A percentile compares a stretch with the other conserved stretches of the same genome.
Evolutionary conservation across 2,797 vertebrate genomes (phyloP).

Genomic region (Pseudomugil tenellus): DNA sequence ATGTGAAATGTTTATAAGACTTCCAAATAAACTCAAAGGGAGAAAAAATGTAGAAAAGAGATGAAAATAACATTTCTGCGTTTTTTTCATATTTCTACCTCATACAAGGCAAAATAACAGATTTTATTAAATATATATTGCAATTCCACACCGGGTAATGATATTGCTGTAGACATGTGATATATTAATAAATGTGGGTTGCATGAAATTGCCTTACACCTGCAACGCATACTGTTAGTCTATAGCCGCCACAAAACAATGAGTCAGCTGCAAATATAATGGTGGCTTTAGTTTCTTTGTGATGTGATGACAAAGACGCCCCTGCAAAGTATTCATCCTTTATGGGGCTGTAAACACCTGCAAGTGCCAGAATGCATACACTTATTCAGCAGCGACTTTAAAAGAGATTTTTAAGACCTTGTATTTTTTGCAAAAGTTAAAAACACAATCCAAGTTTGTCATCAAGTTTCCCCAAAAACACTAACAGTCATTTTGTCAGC

Average conservation of each 20-base stretch:
- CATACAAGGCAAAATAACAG: background rate
- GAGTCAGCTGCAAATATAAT: background rate
- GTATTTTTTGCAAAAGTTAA: background rate
- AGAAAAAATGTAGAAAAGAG: background rate
- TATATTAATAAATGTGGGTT: no score
- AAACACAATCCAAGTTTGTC: constrained; percentile 8
- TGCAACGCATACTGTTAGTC: background rate
- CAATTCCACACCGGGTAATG: background rate
- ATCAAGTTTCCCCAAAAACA: constrained; percentile 28
- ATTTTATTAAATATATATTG: background rate
- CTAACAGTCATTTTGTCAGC: constrained; percentile 46
- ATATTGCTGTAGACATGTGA: no score
- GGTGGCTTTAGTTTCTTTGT: background rate
- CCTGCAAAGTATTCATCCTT: background rate
- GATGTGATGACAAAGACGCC: background rate
- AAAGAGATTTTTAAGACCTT: background rate
- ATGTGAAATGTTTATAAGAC: background rate
- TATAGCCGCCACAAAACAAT: background rate
- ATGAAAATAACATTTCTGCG: background rate
- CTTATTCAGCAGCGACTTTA: background rate
- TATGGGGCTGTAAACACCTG: background rate
- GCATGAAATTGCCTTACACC: background rate
- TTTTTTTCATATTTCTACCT: no score
- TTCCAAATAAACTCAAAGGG: background rate
- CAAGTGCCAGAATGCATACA: background rate